Evolutionary conservation across 2,797 vertebrate genomes (phyloP), one percentile per base, ranked within the genome.

Genomic region (Phylloscopus collybita): DNA sequence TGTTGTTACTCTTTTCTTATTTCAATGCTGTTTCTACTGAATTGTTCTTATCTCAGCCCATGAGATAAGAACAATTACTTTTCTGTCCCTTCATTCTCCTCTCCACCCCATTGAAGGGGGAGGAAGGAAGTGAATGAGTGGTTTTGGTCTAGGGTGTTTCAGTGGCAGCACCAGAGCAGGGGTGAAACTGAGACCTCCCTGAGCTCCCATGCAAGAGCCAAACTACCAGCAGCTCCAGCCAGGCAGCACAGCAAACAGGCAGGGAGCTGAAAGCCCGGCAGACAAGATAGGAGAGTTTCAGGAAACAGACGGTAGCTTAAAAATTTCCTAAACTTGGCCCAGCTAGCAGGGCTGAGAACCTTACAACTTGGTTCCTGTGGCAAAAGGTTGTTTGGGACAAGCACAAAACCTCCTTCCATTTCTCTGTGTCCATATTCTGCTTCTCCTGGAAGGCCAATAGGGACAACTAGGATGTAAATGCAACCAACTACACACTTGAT

Each of bases 161-260:
- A 59, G 20, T 17, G 47, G 59, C 38, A 59, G 29, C 38, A 30
- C 11, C 25, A 51, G 53, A 80, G 60, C 8, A 50, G 20, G 5
- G 2, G 4, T 16, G 50, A 53, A 65, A 45, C 32, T 44, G 38
- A 70, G 25, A 69, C 11, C 5, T 47, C 27, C 29, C n/a, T 16
- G 4, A 19, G 10, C 7, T 16, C 17, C 40, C 23, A 6, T 0
- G 0, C 8, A 54, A 27, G 13, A 44, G 27, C 29, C 49, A 71
- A 81, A 42, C 4, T 32, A 23, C 16, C 10, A 20, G 50, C 51
- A 85, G 19, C 8, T 67, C 42, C 44, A 79, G 47, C 17, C 53
- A 71, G 34, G 6, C 13, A 82, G 40, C 50, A 81, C 62, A 82
- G 67, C 23, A 61, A 66, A 66, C 7, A 29, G 9, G 11, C 26